A percentile compares a stretch with the other conserved stretches of the same genome.
These are phyloP conservation scores for Bergia puertoricense DNA, from an alignment of 92 coral and sea anemone genomes.

Conservation along the genomic window DNA sequence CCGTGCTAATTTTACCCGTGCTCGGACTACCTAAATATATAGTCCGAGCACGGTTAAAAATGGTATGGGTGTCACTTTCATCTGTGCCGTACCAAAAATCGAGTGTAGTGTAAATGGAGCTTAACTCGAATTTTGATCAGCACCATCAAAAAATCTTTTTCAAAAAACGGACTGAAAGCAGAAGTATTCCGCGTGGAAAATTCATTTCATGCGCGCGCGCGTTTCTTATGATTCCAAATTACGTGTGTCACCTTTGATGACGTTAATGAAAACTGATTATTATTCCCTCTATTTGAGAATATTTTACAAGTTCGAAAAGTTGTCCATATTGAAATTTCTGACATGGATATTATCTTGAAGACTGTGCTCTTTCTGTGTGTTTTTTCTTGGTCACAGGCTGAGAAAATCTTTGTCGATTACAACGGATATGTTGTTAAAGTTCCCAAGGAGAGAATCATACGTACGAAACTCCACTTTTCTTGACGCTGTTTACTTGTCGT, in stretches of 20 bases:
- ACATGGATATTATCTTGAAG: not conserved
- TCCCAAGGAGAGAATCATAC: conserved; percentile 31
- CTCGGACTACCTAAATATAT: too few relatives aligned
- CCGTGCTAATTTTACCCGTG: too few relatives aligned
- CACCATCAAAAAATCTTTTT: too few relatives aligned
- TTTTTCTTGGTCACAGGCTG: conserved; percentile 23
- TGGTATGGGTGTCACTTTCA: too few relatives aligned
- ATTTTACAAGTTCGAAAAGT: not conserved
- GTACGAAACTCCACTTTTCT: not conserved
- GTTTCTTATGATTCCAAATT: not conserved
- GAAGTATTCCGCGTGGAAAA: not conserved
- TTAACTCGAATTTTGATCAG: too few relatives aligned
- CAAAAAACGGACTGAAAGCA: too few relatives aligned
- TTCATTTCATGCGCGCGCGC: not conserved
- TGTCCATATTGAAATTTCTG: not conserved
- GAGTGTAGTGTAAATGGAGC: too few relatives aligned
- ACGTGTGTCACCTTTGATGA: not conserved
- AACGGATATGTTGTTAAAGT: conserved; percentile 27
- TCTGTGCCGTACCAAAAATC: too few relatives aligned
- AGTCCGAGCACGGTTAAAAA: too few relatives aligned
- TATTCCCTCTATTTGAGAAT: not conserved
- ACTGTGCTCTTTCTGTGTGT: not conserved
- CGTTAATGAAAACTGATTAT: not conserved
- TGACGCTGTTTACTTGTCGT: too few relatives aligned
- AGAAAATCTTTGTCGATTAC: conserved; percentile 24